phyloP scores from a whole-genome alignment of 1,140 invertebrate species.

The Hirudo medicinalis region DNA sequence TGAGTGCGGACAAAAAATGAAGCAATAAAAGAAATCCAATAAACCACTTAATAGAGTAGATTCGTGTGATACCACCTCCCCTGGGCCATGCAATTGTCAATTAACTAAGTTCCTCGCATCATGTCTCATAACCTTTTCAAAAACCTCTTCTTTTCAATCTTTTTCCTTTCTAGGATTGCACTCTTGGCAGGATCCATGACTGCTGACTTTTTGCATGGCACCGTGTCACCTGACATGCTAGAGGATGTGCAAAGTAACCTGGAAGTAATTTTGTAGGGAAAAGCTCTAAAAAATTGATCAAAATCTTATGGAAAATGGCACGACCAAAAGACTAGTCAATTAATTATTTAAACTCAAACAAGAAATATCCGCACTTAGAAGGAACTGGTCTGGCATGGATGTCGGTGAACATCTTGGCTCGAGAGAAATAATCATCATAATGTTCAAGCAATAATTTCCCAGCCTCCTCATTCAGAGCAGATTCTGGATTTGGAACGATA shows the following conservation, averaged over 20 bases:
- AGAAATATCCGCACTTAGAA: slow-evolving; percentile 26
- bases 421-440: slow-evolving; percentile 75
- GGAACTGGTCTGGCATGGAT: slow-evolving; percentile 59
- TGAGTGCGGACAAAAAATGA: too few relatives aligned
- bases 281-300: background rate
- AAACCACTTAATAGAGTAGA: too few relatives aligned
- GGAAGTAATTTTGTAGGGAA: slow-evolving; percentile 49
- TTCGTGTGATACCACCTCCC: too few relatives aligned
- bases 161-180: slow-evolving; percentile 53
- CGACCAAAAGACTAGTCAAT: too few relatives aligned
- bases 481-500: slow-evolving; percentile 86
- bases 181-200: slow-evolving; percentile 67
- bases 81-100: too few relatives aligned
- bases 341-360: too few relatives aligned
- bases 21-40: too few relatives aligned
- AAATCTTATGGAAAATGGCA: too few relatives aligned
- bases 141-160: slow-evolving; percentile 71
- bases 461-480: slow-evolving; percentile 82
- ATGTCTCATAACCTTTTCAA: slow-evolving; percentile 67
- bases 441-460: slow-evolving; percentile 76
- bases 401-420: slow-evolving; percentile 85
- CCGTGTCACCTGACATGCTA: slow-evolving; percentile 59
- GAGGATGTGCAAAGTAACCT: slow-evolving; percentile 85
- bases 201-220: slow-evolving; percentile 46
- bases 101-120: background rate